Evolutionary conservation across 2,113 vertebrate genomes (phyloP), one percentile per base, ranked within the genome.

Genomic region (Panthera uncia): DNA sequence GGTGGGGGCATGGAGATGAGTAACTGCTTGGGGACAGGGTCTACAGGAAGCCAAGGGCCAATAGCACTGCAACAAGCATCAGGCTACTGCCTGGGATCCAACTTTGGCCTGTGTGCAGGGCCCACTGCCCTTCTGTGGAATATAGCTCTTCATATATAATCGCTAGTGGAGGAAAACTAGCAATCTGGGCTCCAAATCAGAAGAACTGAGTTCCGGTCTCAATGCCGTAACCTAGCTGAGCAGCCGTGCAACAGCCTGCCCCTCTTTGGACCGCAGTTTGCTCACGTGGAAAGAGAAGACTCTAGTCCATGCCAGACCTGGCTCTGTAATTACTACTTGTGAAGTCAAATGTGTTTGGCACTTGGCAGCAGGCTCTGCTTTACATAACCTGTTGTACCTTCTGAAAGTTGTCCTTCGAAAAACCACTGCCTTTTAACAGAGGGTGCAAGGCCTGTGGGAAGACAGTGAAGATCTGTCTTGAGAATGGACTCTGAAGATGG

Each of bases 301-400:
- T 65, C 87, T 57, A 36, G 33, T 68, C 38, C 81, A n/a, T 33
- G 81, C 74, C 84, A 63, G 74, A 74, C 19, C 80, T 73, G 68
- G 63, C 63, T 86, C 92, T 94, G 4, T 95, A 82, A 94, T 94
- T 65, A 82, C 68, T 29, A 66, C 61, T 27, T 45, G 63, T 52
- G 25, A 96, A 94, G 73, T 89, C 83, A 57, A 29, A 79, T 33
- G 52, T 91, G 68, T 66, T 79, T 85, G 21, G 74, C 68, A 79
- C 63, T 86, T 78, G 71, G 89, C 95, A 94, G 45, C 27, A 68
- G 69, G 50, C n/a, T 94, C 83, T 57, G 27, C 61, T 94, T 92
- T 94, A 73, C n/a, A 83, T 93, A 92, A 93, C 74, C 96, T 96
- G 85, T 87, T 94, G 52, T 90, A 91, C 84, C 74, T 73, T 91